These are phyloP conservation scores for Rhadinocentrus ornatus DNA, from an alignment of 2,797 vertebrate genomes.

Conservation along the genomic window DNA sequence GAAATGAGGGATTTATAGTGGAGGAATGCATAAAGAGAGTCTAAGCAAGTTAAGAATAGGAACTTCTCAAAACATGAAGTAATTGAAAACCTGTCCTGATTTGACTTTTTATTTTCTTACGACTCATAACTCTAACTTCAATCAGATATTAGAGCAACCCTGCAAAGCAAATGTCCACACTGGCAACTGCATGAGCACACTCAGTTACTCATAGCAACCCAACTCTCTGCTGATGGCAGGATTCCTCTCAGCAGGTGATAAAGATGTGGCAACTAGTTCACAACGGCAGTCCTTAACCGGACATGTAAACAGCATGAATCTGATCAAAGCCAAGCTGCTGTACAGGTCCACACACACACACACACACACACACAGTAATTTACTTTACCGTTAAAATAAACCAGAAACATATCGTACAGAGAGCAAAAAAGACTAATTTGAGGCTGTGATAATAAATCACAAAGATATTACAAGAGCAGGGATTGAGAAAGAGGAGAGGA, in stretches of 20 bases:
- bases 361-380: conserved; percentile 37
- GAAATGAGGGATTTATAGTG: conserved; percentile 8
- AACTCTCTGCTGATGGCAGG: conserved; percentile 8
- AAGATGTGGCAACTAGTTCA: conserved; percentile 18
- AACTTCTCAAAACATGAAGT: conserved; percentile 5
- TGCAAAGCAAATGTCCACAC: neutral
- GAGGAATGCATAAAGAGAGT: conserved; percentile 23
- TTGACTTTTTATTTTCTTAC: conserved; percentile 27
- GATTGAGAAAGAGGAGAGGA: conserved; percentile 62
- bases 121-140: conserved; percentile 5
- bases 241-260: conserved; percentile 35
- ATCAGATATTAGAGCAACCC: conserved; percentile 28
- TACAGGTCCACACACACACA: conserved; percentile 16
- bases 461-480: conserved; percentile 68
- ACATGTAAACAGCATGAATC: conserved; percentile 10
- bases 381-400: conserved; percentile 53
- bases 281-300: conserved; percentile 16
- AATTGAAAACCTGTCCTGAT: neutral
- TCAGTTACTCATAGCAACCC: conserved; percentile 22
- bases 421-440: conserved; percentile 52
- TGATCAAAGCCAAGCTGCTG: conserved; percentile 26
- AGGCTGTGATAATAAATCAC: conserved; percentile 78
- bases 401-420: conserved; percentile 46
- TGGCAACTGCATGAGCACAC: conserved; percentile 16
- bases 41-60: conserved; percentile 31